A percentile compares a stretch with the other conserved stretches of the same genome.
These are phyloP conservation scores for Leptopilina drosophilae DNA, from an alignment of 2,888 invertebrate genomes.

Conservation along the genomic window DNA sequence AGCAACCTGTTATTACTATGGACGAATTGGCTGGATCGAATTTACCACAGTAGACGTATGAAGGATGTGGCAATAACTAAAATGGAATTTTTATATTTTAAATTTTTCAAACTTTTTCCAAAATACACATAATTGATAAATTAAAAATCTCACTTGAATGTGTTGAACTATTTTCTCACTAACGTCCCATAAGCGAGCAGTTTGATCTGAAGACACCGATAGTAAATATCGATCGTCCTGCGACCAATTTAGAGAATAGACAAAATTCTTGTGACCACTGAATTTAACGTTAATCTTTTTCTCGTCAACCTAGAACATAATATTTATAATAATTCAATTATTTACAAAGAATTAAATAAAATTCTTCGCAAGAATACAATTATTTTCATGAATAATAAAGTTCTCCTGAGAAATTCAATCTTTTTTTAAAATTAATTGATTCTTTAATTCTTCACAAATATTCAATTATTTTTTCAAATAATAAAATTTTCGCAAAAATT, in stretches of 20 bases:
- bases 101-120: too few species aligned
- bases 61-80: conserved; percentile 83
- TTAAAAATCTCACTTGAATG: conserved; percentile 68
- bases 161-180: conserved; percentile 72
- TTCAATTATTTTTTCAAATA: too few species aligned
- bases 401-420: too few species aligned
- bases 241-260: conserved; percentile 83
- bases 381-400: too few species aligned
- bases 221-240: conserved; percentile 78
- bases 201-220: conserved; percentile 84
- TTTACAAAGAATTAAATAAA: too few species aligned
- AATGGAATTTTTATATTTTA: conserved; percentile 46
- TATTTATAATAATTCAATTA: neutral
- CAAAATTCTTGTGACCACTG: conserved; percentile 81
- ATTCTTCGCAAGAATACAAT: too few species aligned
- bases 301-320: conserved; percentile 75
- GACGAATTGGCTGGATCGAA: conserved; percentile 75
- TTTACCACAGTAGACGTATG: conserved; percentile 83
- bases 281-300: conserved; percentile 76
- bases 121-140: neutral
- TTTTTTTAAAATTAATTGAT: too few species aligned
- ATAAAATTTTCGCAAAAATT: too few species aligned
- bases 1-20: conserved; percentile 82
- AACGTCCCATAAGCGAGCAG: conserved; percentile 81
- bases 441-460: too few species aligned